phyloP scores from a whole-genome alignment of 92 coral and sea anemone genomes.

The Heliopora coerulea region DNA sequence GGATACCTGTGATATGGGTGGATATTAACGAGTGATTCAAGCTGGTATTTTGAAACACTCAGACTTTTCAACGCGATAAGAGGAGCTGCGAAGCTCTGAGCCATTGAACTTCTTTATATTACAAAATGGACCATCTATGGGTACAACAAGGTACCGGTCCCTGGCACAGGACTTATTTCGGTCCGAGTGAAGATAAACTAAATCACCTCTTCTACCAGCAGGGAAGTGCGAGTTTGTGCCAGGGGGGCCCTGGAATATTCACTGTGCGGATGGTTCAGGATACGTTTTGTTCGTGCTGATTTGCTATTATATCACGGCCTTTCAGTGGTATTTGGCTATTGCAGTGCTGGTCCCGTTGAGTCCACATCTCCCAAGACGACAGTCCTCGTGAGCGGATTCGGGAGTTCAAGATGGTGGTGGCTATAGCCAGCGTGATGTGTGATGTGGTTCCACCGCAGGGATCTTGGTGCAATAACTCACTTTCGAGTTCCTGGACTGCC shows the following conservation, averaged over 20 bases:
- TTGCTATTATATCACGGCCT: slow-evolving; percentile 4
- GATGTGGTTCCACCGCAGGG: no score
- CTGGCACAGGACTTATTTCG: slow-evolving; percentile 31
- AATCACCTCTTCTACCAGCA: neutral
- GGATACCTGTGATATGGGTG: no score
- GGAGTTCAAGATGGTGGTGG: slow-evolving; percentile 39
- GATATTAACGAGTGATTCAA: no score
- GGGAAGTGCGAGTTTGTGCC: neutral
- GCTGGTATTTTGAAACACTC: slow-evolving; percentile 25
- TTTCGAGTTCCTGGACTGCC: slow-evolving; percentile 56
- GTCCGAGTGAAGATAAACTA: slow-evolving; percentile 40
- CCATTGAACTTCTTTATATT: slow-evolving; percentile 40
- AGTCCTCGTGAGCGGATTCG: slow-evolving; percentile 32
- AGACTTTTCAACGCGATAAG: slow-evolving; percentile 29
- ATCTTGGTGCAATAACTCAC: slow-evolving; percentile 34
- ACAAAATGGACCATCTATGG: slow-evolving; percentile 26
- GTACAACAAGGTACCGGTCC: slow-evolving; percentile 17
- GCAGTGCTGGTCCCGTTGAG: slow-evolving; percentile 37
- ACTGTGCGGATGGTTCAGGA: slow-evolving; percentile 46
- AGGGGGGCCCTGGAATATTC: slow-evolving; percentile 16
- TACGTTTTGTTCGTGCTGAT: no score
- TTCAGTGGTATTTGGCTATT: slow-evolving; percentile 28
- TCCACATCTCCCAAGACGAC: slow-evolving; percentile 37
- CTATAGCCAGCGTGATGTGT: neutral
- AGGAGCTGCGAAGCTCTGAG: slow-evolving; percentile 33